Conservation (phyloP, 2,888 invertebrate species). For the Euzetes globulus region DNA sequence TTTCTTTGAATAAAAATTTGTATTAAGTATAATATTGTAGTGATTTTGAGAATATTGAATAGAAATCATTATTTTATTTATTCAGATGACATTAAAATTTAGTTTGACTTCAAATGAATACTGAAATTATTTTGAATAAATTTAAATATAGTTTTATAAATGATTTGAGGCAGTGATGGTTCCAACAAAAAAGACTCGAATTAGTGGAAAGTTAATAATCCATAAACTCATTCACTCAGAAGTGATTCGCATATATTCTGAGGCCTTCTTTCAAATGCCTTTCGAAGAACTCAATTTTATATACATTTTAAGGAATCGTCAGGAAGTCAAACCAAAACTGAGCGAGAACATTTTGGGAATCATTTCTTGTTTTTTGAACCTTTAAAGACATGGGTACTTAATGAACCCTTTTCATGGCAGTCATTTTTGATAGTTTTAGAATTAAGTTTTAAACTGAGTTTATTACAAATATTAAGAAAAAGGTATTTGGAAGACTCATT, state of each 20-base stretch:
- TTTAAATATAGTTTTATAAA: neutral
- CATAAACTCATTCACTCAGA: slow-evolving; percentile 21
- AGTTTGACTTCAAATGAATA: neutral
- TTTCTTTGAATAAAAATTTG: neutral
- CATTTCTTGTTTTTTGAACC: no score
- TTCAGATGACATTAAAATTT: neutral
- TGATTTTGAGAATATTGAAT: no score
- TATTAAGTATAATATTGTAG: no score
- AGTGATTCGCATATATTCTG: neutral
- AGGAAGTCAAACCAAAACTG: no score
- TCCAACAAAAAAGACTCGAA: neutral
- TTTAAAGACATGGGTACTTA: no score
- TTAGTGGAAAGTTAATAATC: slow-evolving; percentile 27
- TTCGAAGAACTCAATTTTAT: slow-evolving; percentile 1
- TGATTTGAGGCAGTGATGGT: neutral
- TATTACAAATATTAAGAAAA: no score
- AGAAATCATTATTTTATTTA: neutral
- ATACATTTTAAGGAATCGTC: neutral
- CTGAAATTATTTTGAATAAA: neutral
- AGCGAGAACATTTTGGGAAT: no score
- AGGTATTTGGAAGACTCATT: no score
- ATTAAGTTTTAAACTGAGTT: no score
- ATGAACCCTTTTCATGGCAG: no score
- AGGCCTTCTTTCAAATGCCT: neutral
- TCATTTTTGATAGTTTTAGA: no score